Evolutionary conservation across 2,113 vertebrate species (phyloP).

Genomic region (Tachysurus fulvidraco): DNA sequence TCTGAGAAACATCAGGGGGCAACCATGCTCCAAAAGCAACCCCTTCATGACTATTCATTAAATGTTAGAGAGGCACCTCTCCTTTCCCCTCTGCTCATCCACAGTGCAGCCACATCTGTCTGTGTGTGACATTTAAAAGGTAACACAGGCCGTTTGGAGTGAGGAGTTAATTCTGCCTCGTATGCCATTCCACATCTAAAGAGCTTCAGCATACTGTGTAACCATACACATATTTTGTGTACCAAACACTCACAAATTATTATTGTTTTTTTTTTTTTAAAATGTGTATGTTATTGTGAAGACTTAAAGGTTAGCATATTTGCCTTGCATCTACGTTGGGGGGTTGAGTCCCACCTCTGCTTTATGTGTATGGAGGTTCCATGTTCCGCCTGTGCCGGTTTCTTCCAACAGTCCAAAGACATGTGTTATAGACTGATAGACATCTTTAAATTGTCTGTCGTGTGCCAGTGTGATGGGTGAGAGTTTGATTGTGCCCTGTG

Average conservation of each 20-base stretch:
- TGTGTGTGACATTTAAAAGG: slow-evolving; percentile 78
- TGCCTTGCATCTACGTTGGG: no score
- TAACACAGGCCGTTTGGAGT: slow-evolving; percentile 77
- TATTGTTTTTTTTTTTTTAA: slow-evolving; percentile 55
- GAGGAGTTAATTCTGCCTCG: slow-evolving; percentile 71
- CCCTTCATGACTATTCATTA: slow-evolving; percentile 75
- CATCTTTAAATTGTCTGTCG: no score
- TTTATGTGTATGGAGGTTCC: no score
- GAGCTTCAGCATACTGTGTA: slow-evolving; percentile 66
- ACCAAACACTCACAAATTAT: slow-evolving; percentile 73
- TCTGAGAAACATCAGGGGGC: slow-evolving; percentile 75
- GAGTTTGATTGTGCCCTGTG: no score
- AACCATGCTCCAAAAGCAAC: slow-evolving; percentile 73
- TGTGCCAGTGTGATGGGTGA: no score
- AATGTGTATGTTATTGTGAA: not conserved
- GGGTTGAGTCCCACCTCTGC: no score
- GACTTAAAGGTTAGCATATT: no score
- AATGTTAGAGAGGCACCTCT: slow-evolving; percentile 67
- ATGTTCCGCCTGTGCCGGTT: no score
- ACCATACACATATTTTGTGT: slow-evolving; percentile 51
- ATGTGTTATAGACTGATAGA: no score
- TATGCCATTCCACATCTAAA: slow-evolving; percentile 73
- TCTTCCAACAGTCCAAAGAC: no score
- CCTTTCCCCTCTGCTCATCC: slow-evolving; percentile 23
- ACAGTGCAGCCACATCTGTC: slow-evolving; percentile 10